phyloP scores from a whole-genome alignment of 1,140 invertebrate species.

The Adelges cooleyi region DNA sequence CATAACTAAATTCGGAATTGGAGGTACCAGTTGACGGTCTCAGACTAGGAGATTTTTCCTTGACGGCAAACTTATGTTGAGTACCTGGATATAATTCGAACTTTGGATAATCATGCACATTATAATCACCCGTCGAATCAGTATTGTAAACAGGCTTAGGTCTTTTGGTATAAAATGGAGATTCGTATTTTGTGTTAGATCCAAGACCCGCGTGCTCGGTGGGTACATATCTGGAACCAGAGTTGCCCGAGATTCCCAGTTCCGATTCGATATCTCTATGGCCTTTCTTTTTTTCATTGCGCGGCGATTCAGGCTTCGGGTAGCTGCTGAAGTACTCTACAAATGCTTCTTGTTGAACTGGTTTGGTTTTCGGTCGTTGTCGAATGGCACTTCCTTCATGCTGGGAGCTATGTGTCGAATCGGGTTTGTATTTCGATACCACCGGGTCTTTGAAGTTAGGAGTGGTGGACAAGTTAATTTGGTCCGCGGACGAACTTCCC shows the following conservation, averaged over 20 bases:
- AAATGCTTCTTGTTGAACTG: neutral
- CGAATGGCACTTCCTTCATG: neutral
- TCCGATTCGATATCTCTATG: neutral
- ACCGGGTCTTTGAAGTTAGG: neutral
- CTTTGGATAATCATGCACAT: neutral
- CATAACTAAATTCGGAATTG: neutral
- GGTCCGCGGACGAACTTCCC: neutral
- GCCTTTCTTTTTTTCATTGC: neutral
- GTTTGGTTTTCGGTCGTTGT: neutral
- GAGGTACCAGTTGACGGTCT: neutral
- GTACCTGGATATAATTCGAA: neutral
- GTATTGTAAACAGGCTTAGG: neutral
- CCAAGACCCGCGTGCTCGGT: neutral
- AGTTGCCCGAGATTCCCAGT: neutral
- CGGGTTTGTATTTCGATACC: neutral
- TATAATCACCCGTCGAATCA: neutral
- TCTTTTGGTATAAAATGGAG: constrained; percentile 7
- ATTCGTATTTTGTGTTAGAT: neutral
- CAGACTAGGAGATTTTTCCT: neutral
- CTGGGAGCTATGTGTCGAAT: neutral
- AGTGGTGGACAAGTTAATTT: neutral
- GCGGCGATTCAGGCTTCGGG: neutral
- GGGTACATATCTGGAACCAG: neutral
- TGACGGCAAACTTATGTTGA: neutral
- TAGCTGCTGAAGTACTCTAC: neutral